These are phyloP conservation scores for Holothuria scabra DNA, from an alignment of 53 echinoderm and acorn worm genomes.

Conservation along the genomic window DNA sequence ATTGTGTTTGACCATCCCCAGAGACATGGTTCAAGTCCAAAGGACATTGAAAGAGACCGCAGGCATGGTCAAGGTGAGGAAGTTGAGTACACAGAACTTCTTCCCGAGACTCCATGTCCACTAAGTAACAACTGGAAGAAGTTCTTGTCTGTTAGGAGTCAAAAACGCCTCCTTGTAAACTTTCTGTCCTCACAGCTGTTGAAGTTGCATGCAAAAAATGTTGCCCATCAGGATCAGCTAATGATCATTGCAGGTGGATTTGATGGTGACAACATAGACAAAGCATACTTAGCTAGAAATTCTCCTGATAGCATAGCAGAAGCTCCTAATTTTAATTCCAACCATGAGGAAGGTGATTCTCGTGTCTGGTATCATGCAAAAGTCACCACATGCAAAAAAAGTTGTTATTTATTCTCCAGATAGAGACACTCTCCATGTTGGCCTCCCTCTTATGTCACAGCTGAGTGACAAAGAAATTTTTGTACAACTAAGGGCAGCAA, in stretches of 20 bases:
- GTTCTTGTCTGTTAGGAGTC: background rate
- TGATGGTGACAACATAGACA: background rate
- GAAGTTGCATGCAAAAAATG: background rate
- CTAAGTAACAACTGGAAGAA: slow-evolving; percentile 40
- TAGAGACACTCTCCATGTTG: slow-evolving; percentile 11
- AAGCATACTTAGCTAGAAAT: background rate
- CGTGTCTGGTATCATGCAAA: slow-evolving; percentile 37
- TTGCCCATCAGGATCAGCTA: background rate
- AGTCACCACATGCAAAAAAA: background rate
- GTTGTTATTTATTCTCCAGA: slow-evolving; percentile 5
- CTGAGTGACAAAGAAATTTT: too few species aligned
- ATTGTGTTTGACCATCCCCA: too few species aligned
- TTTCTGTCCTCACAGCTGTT: background rate
- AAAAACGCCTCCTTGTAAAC: slow-evolving; percentile 35
- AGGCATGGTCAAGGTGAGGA: too few species aligned
- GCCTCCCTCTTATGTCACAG: background rate
- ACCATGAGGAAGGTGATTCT: slow-evolving; percentile 33
- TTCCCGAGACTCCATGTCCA: too few species aligned
- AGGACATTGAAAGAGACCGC: too few species aligned
- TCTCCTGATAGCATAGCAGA: background rate
- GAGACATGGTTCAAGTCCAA: too few species aligned
- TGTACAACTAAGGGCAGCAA: too few species aligned
- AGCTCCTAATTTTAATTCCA: background rate
- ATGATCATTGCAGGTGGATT: slow-evolving; percentile 24
- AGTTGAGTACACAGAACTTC: too few species aligned